Base-by-base conservation (phyloP, 2,888 invertebrate species). In the Brassicogethes aeneus region DNA sequence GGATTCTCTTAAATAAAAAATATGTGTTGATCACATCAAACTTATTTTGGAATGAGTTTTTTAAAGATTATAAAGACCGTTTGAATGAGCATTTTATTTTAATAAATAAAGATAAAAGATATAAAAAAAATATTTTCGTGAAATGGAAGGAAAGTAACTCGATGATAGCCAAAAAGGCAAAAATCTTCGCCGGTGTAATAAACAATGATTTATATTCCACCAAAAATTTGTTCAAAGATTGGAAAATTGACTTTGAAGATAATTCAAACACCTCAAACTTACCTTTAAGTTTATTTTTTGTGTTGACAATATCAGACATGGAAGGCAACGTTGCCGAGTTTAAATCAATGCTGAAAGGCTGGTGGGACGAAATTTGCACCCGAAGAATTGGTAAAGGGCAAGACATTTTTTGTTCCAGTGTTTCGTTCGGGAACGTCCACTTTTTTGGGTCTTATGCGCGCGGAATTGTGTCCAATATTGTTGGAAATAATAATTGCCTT, bases 381-480 rank as follows among this genome's bases (percentile, higher is more conserved):
- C 15, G 32, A 30, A 34, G 43, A 15, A 12, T 54, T 7, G 31
- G 35, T 12, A 47, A 51, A 41, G 35, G 45, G 5, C 47, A 49
- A 16, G 38, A 45, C 17, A 40, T 55, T 40, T 37, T 33, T 16
- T 43, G 36, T 7, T 39, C 35, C 29, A 53, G 54, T n/a, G 65
- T 65, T 8, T 69, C 71, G 8, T 71, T 71, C 45, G 71, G 70
- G 2, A 64, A 62, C 51, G 55, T 74, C 62, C 70, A 72, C 10
- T 78, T 80, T 52, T 56, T 78, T 3, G 74, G 77, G 53, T 73
- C 78, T 2, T 66, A 73, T 17, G 74, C 76, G 0, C 59, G 70
- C 10, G 80, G 80, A 0, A 66, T 78, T 0, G 66, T 79, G 14
- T 77, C 77, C 46, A 78, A 76, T 8, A 66, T 73, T 35, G 65